These are phyloP conservation scores for Kradibia gibbosae DNA, from an alignment of 1,140 invertebrate genomes.

Conservation along the genomic window DNA sequence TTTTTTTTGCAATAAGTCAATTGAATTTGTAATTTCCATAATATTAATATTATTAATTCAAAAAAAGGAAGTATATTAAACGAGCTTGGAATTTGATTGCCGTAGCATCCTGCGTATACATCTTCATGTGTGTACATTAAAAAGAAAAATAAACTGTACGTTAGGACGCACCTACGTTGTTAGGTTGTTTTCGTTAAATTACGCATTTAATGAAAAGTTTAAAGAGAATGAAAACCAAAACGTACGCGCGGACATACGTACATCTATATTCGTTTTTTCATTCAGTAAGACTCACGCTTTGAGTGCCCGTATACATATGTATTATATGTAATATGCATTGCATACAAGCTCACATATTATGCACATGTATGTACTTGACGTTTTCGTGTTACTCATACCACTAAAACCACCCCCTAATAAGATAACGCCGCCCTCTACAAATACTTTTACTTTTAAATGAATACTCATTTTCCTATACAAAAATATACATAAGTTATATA, in stretches of 20 bases:
- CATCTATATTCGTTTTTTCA: slow-evolving; percentile 56
- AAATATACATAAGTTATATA: too few relatives aligned
- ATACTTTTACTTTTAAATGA: slow-evolving; percentile 18
- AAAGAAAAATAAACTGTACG: slow-evolving; percentile 4
- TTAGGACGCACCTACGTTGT: slow-evolving; percentile 32
- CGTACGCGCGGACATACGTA: slow-evolving; percentile 54
- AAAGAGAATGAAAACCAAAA: background rate
- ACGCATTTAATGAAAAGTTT: background rate
- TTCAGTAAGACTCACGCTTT: slow-evolving; percentile 66
- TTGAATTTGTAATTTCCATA: background rate
- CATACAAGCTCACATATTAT: slow-evolving; percentile 44
- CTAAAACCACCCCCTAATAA: slow-evolving; percentile 61
- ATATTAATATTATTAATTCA: background rate
- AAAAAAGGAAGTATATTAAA: background rate
- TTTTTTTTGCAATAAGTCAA: background rate
- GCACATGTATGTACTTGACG: slow-evolving; percentile 46
- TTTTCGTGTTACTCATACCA: slow-evolving; percentile 53
- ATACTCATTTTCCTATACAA: slow-evolving; percentile 22
- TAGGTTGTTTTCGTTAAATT: slow-evolving; percentile 29
- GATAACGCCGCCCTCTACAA: slow-evolving; percentile 41
- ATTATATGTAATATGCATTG: slow-evolving; percentile 54
- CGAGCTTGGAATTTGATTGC: slow-evolving; percentile 45
- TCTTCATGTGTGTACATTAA: slow-evolving; percentile 27
- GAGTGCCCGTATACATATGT: slow-evolving; percentile 63
- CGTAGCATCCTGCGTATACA: slow-evolving; percentile 21